These are phyloP conservation scores for Trimorus sp. DNA, from an alignment of 2,888 invertebrate genomes.

Conservation along the genomic window DNA sequence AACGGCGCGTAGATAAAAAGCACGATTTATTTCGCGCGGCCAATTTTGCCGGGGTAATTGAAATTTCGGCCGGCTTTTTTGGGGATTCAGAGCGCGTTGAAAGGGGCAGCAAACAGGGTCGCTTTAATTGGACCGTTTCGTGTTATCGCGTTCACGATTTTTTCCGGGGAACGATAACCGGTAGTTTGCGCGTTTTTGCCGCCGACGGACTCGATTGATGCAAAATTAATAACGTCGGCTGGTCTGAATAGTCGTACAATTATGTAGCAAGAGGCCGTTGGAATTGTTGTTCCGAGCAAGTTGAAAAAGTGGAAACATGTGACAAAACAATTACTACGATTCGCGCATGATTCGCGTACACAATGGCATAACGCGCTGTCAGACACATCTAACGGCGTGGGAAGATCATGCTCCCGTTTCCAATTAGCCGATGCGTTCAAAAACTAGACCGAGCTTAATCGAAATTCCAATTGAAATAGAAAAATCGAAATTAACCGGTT, in stretches of 20 bases:
- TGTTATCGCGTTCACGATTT: no score
- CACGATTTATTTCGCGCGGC: slow-evolving; percentile 40
- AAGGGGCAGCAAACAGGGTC: no score
- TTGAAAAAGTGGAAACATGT: slow-evolving; percentile 45
- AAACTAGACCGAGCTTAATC: slow-evolving; percentile 34
- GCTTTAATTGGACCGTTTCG: not conserved
- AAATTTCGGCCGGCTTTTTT: slow-evolving; percentile 32
- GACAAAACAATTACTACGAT: slow-evolving; percentile 51
- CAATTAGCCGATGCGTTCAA: slow-evolving; percentile 49
- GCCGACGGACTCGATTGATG: no score
- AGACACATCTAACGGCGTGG: slow-evolving; percentile 75
- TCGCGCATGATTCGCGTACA: slow-evolving; percentile 32
- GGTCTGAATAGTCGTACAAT: no score
- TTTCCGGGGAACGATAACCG: no score
- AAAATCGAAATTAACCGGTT: no score
- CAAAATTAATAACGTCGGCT: no score
- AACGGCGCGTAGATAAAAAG: slow-evolving; percentile 51
- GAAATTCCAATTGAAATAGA: no score
- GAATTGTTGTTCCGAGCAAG: slow-evolving; percentile 11
- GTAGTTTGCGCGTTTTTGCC: no score
- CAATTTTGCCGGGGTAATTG: slow-evolving; percentile 40
- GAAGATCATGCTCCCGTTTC: slow-evolving; percentile 78
- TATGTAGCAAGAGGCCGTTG: not conserved
- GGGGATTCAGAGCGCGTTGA: no score
- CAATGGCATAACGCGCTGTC: slow-evolving; percentile 32